Base-by-base conservation (phyloP, 2,888 invertebrate genomes). In the Deilephila porcellus region DNA sequence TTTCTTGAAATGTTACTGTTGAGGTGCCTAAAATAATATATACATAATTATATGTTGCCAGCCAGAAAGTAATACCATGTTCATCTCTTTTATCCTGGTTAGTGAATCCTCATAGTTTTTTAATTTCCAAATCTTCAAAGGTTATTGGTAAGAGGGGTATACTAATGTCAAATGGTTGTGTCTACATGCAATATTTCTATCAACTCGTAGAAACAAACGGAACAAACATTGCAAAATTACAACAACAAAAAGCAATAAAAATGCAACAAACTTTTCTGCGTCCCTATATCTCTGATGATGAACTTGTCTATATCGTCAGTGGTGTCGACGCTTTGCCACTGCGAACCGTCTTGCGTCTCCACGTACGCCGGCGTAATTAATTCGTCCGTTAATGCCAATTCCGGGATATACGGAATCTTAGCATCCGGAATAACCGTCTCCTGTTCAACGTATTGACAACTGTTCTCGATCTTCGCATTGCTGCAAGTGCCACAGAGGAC, bases 321-420 rank as follows among this genome's bases (percentile, higher is more conserved):
- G 53, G 83, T 85, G 14, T 91, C 86, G 29, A 91, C 76, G 71
- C 80, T 85, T 63, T 87, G 88, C 90, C 91, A 91, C 6, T 81
- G 79, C 0, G 81, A 76, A 3, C 80, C 84, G 5, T 85, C 84
- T 0, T 77, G 72, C 0, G 76, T 78, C 64, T 80, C 81, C 11
- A 79, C 70, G 34, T 74, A 80, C 4, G 75, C 72, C 37, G 73
- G 70, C 0, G 37, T 1, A 8, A 45, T 7, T 25, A 14, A 8
- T 53, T 73, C 71, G 20, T 77, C 74, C 0, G 78, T 45, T 45
- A 45, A 45, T 14, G 45, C 45, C 11, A 14, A 45, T 14, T 45
- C 14, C 45, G 45, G 45, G 0, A 45, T 45, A 45, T 45, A 11
- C 45, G 45, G 45, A 0, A 11, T 11, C 45, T 0, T 14, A 45